Conservation (phyloP, 1,140 invertebrate genomes). For the Neelides sp. region DNA sequence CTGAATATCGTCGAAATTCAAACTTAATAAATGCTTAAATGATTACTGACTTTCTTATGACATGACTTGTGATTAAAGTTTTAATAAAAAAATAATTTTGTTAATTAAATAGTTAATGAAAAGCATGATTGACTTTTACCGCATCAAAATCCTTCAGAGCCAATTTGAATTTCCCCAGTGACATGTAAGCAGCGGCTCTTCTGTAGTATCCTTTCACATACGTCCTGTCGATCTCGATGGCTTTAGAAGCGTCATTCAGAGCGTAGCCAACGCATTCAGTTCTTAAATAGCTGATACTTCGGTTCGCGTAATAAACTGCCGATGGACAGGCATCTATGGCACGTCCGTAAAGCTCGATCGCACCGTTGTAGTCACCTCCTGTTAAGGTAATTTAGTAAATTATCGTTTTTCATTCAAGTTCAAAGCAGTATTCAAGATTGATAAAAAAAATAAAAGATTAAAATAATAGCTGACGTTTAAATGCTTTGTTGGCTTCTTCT, state of each 20-base stretch:
- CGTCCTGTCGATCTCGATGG: conserved; percentile 73
- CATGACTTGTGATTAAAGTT: conserved; percentile 8
- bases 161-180: conserved; percentile 90
- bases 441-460: conserved; percentile 10
- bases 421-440: conserved; percentile 17
- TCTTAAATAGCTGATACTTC: conserved; percentile 86
- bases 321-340: conserved; percentile 77
- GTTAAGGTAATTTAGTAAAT: conserved; percentile 36
- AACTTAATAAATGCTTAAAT: not conserved
- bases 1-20: conserved; percentile 39
- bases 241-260: conserved; percentile 75
- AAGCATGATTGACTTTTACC: conserved; percentile 42
- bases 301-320: conserved; percentile 80
- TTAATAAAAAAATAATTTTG: conserved; percentile 15
- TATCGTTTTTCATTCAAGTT: not conserved
- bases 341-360: conserved; percentile 79
- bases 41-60: not conserved
- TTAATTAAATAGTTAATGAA: conserved; percentile 18
- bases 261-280: conserved; percentile 90
- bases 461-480: conserved; percentile 56
- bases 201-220: conserved; percentile 94
- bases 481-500: conserved; percentile 67
- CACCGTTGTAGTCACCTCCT: conserved; percentile 80
- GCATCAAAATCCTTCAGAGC: conserved; percentile 94
- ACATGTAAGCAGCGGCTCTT: conserved; percentile 90